phyloP scores from a whole-genome alignment of 2,113 vertebrate species.

The Oreocharis arfaki region DNA sequence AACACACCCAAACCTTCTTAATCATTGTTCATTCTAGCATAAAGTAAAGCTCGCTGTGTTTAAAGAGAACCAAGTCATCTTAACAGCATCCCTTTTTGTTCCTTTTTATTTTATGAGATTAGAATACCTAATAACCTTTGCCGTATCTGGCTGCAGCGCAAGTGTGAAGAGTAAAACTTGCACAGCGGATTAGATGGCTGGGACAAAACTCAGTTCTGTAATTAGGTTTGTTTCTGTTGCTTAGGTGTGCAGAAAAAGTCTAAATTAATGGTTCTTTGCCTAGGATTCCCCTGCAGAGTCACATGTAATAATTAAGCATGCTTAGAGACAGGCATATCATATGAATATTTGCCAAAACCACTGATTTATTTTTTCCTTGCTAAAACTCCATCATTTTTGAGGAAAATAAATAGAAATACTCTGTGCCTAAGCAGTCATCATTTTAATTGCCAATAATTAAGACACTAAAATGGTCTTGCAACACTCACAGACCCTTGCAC shows the following conservation, averaged over 20 bases:
- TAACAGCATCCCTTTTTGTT: constrained; percentile 1
- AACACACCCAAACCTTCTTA: constrained; percentile 38
- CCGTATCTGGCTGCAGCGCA: neutral
- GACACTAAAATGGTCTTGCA: neutral
- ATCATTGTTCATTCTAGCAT: constrained; percentile 61
- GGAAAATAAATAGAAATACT: neutral
- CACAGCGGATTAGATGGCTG: neutral
- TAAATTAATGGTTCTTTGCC: neutral
- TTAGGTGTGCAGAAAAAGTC: neutral
- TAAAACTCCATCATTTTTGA: neutral
- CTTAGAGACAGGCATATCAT: neutral
- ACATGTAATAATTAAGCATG: neutral
- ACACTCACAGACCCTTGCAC: neutral
- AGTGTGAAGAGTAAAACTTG: neutral
- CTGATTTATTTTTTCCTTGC: neutral
- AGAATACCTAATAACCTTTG: constrained; percentile 32
- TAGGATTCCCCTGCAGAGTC: neutral
- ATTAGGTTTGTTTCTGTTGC: constrained; percentile 9
- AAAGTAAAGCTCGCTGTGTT: constrained; percentile 60
- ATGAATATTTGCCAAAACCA: constrained; percentile 22
- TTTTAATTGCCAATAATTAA: neutral
- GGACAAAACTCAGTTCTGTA: neutral
- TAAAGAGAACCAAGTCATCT: constrained; percentile 50
- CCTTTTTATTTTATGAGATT: constrained; percentile 10
- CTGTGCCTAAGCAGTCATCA: neutral